Evolutionary conservation across 64 coral and sea anemone genomes (phyloP), one percentile per base, ranked within the genome.

Genomic region (Stichodactyla helianthus): DNA sequence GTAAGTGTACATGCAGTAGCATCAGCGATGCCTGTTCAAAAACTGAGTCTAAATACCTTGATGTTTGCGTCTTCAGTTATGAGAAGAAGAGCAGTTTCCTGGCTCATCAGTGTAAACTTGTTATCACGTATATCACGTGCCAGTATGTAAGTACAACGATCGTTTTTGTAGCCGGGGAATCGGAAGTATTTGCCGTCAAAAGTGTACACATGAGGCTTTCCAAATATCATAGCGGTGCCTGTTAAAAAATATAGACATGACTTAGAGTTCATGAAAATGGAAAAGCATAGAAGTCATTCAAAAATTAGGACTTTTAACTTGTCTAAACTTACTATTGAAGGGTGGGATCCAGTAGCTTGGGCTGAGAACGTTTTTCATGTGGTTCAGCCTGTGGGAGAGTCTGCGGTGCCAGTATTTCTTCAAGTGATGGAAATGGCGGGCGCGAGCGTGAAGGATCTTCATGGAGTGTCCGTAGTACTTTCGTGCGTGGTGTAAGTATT

Each of bases 151-250:
- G 91, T 99, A 51, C 97, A 99, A 1, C 80, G 77, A 17, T 90
- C 79, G 52, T 88, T 92, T n/a, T 93, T 85, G 70, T 99, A 99
- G 6, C 97, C 97, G 11, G 91, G 89, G 90, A 99, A 99, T 26
- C 63, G 78, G 93, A 89, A 99, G 44, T 95, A 99, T 10, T 77
- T 84, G 7, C 97, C 86, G 28, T 99, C 97, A 53, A 99, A 99
- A 0, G 97, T 99, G 88, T 92, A 93, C 7, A 99, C 97, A 22
- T 99, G 97, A 51, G 90, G 88, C 1, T 89, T 82, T 58, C 97
- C 97, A 71, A 99, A 99, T 71, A 99, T 99, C 90, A 99, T 95
- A 7, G 93, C 93, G 51, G 93, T 95, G 74, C 97, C 97, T 99
- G 54, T 7, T 52, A 16, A 51, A 60, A 67, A 80, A 71, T 44